Evolutionary conservation across 2,113 vertebrate species (phyloP).

Genomic region (Dryoscopus gambensis): DNA sequence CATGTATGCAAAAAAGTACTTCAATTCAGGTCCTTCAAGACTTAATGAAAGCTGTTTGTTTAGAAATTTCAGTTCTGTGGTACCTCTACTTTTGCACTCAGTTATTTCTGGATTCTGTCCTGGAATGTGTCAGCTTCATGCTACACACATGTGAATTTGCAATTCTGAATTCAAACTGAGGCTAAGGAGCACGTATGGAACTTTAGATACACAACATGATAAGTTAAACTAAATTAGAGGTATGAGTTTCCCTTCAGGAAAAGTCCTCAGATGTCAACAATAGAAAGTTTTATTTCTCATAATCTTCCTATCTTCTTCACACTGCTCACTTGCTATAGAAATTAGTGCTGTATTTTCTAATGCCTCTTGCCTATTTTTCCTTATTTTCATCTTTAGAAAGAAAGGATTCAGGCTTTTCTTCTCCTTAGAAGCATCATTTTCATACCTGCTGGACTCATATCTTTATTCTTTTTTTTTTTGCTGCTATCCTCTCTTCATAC

Average conservation of each 20-base stretch:
- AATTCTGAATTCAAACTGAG: background rate
- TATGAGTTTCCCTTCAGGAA: background rate
- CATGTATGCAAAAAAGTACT: background rate
- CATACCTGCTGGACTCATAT: background rate
- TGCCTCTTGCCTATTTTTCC: background rate
- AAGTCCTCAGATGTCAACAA: background rate
- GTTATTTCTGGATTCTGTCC: background rate
- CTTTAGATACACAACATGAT: background rate
- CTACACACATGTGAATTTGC: background rate
- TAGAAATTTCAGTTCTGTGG: background rate
- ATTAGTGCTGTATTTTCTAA: background rate
- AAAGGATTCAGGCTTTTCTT: background rate
- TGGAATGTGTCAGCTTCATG: background rate
- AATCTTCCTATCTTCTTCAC: background rate
- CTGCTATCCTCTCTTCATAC: background rate
- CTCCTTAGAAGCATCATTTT: background rate
- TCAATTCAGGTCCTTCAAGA: background rate
- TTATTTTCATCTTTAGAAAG: background rate
- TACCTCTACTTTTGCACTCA: background rate
- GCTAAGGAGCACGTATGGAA: background rate
- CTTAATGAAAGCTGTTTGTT: background rate
- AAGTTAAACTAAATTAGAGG: background rate
- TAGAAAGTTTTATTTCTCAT: background rate
- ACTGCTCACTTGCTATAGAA: background rate
- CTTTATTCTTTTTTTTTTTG: background rate